phyloP scores from a whole-genome alignment of 1,140 invertebrate genomes.

The Lepeophtheirus salmonis region DNA sequence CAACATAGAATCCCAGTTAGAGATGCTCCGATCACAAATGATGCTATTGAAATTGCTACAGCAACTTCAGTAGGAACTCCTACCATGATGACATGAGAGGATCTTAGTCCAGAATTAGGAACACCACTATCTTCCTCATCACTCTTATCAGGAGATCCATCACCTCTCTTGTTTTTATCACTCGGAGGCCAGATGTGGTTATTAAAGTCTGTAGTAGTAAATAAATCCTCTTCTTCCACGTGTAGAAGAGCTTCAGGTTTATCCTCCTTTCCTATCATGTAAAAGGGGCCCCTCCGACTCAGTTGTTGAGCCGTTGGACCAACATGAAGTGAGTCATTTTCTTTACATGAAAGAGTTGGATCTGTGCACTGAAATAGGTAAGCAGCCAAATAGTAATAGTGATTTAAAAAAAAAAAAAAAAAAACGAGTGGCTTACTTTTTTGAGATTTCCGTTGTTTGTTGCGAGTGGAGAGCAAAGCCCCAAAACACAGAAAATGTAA shows the following conservation, averaged over 20 bases:
- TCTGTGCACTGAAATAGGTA: neutral
- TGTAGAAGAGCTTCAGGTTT: neutral
- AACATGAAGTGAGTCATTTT: neutral
- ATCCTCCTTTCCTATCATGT: neutral
- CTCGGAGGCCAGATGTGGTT: neutral
- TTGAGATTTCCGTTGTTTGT: neutral
- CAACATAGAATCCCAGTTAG: slow-evolving; percentile 14
- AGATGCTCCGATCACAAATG: slow-evolving; percentile 12
- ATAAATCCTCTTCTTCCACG: neutral
- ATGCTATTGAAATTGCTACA: slow-evolving; percentile 17
- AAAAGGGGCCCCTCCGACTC: slow-evolving; percentile 1
- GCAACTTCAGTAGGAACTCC: slow-evolving; percentile 11
- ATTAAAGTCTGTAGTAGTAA: neutral
- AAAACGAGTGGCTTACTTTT: neutral
- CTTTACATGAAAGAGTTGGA: neutral
- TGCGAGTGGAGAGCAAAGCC: slow-evolving; percentile 6
- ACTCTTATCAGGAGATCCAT: neutral
- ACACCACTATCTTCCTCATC: neutral
- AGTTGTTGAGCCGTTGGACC: slow-evolving; percentile 7
- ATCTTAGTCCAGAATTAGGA: neutral
- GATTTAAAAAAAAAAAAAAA: too few relatives aligned
- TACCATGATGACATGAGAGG: slow-evolving; percentile 9
- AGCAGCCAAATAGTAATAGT: too few relatives aligned
- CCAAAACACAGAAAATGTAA: slow-evolving; percentile 12
- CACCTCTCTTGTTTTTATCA: neutral